Conservation (phyloP, 2,113 vertebrate species). For the Alligator mississippiensis region DNA sequence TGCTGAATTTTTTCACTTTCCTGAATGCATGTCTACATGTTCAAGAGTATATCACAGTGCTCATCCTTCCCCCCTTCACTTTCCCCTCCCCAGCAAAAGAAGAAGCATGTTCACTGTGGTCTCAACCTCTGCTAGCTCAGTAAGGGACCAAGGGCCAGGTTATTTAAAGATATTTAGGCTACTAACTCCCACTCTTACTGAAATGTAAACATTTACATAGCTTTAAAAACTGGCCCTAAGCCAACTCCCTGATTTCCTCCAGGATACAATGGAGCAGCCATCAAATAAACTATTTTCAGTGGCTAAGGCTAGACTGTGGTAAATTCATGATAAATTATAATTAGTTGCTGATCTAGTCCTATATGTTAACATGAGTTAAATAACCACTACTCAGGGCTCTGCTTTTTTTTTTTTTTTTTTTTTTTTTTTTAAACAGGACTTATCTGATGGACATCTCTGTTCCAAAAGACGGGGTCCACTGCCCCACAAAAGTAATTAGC, state of each 20-base stretch:
- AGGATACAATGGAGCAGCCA: neutral
- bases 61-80: neutral
- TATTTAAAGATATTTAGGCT: neutral
- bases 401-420: neutral
- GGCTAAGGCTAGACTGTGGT: rapidly evolving
- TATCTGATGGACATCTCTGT: neutral
- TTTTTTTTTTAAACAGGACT: neutral
- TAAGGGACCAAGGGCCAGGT: rapidly evolving
- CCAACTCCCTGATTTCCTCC: neutral
- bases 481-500: neutral
- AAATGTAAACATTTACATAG: too few species aligned
- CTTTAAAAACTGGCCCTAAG: neutral
- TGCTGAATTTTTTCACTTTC: neutral
- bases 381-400: neutral
- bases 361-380: neutral
- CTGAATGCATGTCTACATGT: neutral
- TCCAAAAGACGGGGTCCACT: neutral
- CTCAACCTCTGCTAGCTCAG: neutral
- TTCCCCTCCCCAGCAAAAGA: neutral
- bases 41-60: neutral
- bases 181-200: too few species aligned
- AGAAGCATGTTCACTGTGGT: neutral
- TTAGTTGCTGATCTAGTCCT: neutral
- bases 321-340: rapidly evolving
- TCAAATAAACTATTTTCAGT: neutral